phyloP scores from a whole-genome alignment of 2,888 invertebrate species.

The Penaeus monodon region DNA sequence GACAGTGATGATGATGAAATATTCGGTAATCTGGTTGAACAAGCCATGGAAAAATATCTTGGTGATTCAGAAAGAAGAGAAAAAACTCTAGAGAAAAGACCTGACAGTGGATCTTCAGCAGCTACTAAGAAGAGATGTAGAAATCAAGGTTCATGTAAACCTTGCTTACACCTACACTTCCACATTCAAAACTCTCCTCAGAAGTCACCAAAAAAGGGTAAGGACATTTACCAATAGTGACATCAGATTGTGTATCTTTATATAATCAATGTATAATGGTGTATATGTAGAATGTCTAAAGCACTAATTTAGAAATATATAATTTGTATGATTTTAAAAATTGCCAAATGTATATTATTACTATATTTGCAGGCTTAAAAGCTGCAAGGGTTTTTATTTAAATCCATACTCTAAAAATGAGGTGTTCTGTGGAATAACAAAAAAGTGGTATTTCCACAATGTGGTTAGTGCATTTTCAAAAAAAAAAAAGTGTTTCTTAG shows the following conservation, averaged over 20 bases:
- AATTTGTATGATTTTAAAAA: too few relatives aligned
- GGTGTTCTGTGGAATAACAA: too few relatives aligned
- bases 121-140: not conserved
- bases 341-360: too few relatives aligned
- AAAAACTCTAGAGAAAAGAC: not conserved
- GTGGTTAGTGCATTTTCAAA: too few relatives aligned
- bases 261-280: not conserved
- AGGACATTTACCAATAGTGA: not conserved
- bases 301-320: too few relatives aligned
- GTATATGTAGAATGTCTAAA: not conserved
- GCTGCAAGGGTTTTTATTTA: too few relatives aligned
- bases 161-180: conserved; percentile 9
- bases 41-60: conserved; percentile 16
- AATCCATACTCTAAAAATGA: too few relatives aligned
- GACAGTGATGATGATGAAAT: too few relatives aligned
- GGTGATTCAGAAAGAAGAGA: not conserved
- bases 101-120: not conserved
- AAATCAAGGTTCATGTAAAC: not conserved
- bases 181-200: not conserved
- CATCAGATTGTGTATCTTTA: not conserved
- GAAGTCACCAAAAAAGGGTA: conserved; percentile 1
- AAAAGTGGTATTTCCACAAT: too few relatives aligned
- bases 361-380: too few relatives aligned
- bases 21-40: not conserved
- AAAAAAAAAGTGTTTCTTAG: too few relatives aligned